Base-by-base conservation (phyloP, 1,140 invertebrate species). In the Andricus grossulariae region DNA sequence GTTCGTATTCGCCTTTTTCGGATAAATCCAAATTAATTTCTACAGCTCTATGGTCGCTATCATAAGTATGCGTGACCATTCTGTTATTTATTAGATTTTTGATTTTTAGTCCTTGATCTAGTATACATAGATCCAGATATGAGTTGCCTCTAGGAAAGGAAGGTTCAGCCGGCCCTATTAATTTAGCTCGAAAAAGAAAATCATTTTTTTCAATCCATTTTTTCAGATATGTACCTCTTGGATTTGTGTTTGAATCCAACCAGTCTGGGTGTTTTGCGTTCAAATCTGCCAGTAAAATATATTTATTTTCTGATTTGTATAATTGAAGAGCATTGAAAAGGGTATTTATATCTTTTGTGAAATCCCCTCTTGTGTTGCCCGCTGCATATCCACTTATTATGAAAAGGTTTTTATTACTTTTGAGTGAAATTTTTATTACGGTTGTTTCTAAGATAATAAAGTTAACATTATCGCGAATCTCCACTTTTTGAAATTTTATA, bases 31-130 rank as follows among this genome's bases (percentile, higher is more conserved):
- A 5, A 39, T 10, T 75, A 32, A 75, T 13, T 11, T n/a, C 11
- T 16, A 76, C 16, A 0, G 70, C 71, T 15, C 50, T 72, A 11
- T 76, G 75, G 21, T 76, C 75, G 16, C 75, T 76, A 10, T 76
- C 32, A 66, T 76, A 76, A 12, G 71, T 50, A 10, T 50, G 1
- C 18, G 18, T 25, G 50, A 39, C 8, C 10, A 66, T 10, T 19
- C 16, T 72, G 15, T 21, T 55, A 55, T 54, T 60, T n/a, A 25
- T 16, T 18, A 66, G 6, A 15, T 72, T 32, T 57, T 21, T 16
- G 7, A 25, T 49, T 10, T 11, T 7, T 8, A 76, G 3, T 18
- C 70, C 50, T 16, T 19, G 45, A 18, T 72, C 70, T 25, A 57
- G 8, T 18, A 76, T 45, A 7, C n/a, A 50, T 10, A 72, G 0